Evolutionary conservation across 2,888 invertebrate species (phyloP), one percentile per base, ranked within the genome.

Genomic region (Amphimallon solstitiale): DNA sequence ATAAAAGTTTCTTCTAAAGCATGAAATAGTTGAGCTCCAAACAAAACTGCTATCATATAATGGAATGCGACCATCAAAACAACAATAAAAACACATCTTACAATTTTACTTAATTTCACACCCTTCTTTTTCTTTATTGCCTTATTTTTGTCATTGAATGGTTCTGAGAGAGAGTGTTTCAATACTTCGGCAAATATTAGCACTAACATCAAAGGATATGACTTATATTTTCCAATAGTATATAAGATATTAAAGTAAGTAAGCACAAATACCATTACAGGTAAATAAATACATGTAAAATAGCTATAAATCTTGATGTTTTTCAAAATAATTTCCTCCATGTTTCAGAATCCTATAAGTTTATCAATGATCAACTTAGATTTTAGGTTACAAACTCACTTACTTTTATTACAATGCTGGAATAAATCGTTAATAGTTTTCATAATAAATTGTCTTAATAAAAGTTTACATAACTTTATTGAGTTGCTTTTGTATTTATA

Each of bases 1-100:
- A 89, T 88, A 19, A 89, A 82, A 0, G 91, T 92, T 79, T 90
- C 88, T 75, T 90, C 88, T 38, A 88, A 87, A 65, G 87, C 84
- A 6, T 85, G 86, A 45, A 88, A 78, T 3, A 89, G 78, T 2
- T 90, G 89, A 0, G 91, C 91, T 37, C 92, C 91, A 72, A 91
- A 90, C 52, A 91, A 73, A 52, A 92, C 86, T 14, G 89, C 87
- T 3, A 86, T 81, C 2, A 86, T 69, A 72, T 89, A 90, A 76
- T 87, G 90, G 62, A 86, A 75, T 38, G 83, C 78, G 40, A 84
- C 82, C 21, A 86, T 83, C 23, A 84, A 78, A 0, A 85, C 69
- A 1, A 86, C 75, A 48, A 85, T 82, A 3, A 85, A 70, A 0
- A 82, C 67, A 63, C 85, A 84, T 76, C 87, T 89, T 5, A 87